Evolutionary conservation across 2,113 vertebrate genomes (phyloP).

Genomic region (Planiliza haematocheilus): DNA sequence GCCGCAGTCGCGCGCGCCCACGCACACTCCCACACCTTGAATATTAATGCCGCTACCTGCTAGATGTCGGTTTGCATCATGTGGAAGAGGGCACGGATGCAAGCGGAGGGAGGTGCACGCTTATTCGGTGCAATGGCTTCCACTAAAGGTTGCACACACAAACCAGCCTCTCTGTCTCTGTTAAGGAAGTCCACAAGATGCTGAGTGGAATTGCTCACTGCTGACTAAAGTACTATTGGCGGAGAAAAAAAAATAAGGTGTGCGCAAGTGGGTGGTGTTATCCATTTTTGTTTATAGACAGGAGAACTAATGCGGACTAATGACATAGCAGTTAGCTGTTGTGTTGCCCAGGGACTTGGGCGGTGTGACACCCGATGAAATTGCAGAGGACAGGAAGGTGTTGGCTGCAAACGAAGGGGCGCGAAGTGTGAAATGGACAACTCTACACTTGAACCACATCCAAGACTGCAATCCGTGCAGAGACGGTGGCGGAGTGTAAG

Average conservation of each 20-base stretch:
- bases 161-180: neutral
- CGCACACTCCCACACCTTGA: constrained; percentile 18
- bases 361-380: constrained; percentile 49
- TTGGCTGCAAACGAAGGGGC: constrained; percentile 17
- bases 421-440: constrained; percentile 35
- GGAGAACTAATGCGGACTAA: constrained; percentile 49
- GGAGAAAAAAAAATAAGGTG: no score
- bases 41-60: constrained; percentile 47
- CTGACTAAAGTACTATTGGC: neutral
- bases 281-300: constrained; percentile 42
- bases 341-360: constrained; percentile 14
- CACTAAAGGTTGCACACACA: constrained; percentile 7
- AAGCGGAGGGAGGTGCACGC: constrained; percentile 13
- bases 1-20: neutral
- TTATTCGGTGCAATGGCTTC: neutral
- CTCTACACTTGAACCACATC: constrained; percentile 27
- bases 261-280: neutral
- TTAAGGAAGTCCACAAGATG: neutral
- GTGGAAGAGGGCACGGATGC: constrained; percentile 18
- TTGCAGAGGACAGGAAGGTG: constrained; percentile 36
- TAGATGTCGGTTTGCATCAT: constrained; percentile 37
- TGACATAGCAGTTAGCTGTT: constrained; percentile 33
- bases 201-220: constrained; percentile 1
- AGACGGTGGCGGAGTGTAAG: neutral
- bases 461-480: neutral